Conservation (phyloP, 2,113 vertebrate species). For the Lagopus leucura region DNA sequence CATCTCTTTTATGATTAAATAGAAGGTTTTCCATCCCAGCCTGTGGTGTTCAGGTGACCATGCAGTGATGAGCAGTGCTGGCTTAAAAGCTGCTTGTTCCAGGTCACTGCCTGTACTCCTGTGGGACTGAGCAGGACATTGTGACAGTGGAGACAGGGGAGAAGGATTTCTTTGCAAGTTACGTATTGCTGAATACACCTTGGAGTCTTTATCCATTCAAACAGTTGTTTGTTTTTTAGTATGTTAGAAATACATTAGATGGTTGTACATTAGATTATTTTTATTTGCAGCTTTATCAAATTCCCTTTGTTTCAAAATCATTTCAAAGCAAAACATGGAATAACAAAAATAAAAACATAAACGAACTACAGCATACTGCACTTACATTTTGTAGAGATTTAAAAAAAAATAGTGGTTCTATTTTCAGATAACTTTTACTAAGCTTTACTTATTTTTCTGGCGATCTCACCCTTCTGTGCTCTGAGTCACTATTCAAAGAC, state of each 20-base stretch:
- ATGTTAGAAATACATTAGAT: background rate
- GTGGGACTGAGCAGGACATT: background rate
- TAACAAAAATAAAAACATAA: background rate
- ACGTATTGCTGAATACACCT: background rate
- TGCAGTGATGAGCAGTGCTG: background rate
- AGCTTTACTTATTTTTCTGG: background rate
- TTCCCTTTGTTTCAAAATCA: background rate
- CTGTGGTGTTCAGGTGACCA: background rate
- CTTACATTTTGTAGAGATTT: background rate
- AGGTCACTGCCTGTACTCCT: background rate
- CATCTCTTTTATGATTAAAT: background rate
- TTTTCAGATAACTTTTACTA: background rate
- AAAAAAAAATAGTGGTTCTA: background rate
- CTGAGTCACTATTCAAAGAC: background rate
- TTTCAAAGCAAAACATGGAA: background rate
- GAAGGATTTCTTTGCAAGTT: background rate
- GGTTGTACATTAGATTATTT: background rate
- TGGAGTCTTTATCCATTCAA: background rate
- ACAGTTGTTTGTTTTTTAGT: background rate
- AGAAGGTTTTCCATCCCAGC: background rate
- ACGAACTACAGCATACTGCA: background rate
- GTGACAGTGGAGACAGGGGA: background rate
- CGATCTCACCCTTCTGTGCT: background rate
- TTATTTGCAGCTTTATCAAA: background rate
- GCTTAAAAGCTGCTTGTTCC: background rate